Evolutionary conservation across 2,888 invertebrate species (phyloP), one percentile per base, ranked within the genome.

Genomic region (Agrochola lychnidis): DNA sequence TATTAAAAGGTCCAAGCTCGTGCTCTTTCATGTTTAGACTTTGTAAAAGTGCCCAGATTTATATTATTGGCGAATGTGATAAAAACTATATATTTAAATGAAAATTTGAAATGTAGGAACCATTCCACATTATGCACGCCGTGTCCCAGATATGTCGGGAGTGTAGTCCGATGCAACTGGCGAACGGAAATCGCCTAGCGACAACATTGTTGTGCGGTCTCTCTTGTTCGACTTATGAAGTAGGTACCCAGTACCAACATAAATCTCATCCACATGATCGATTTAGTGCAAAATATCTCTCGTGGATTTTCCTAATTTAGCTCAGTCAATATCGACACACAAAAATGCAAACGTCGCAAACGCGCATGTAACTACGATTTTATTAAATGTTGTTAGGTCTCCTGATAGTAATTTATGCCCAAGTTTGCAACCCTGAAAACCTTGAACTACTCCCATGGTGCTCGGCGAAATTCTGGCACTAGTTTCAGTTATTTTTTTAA

Each of bases 181-280:
- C 87, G 89, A 95, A 93, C 96, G 96, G 96, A 96, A 96, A 95
- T 96, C 95, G 94, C 92, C 91, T 92, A 90, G 94, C 93, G 96
- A 95, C 96, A 94, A 96, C 95, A 95, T 95, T 96, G 96, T 95
- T 94, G 92, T 93, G 90, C 91, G 92, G 91, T 92, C 90, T 93
- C 90, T 88, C 91, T 87, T 88, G 89, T 91, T 90, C 87, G 82
- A 87, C 88, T 88, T 87, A 88, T 84, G 81, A 88, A 87, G 78
- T 83, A 73, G 73, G 30, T 70, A 68, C 83, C 51, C 36, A 51
- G 7, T 73, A 78, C 78, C 70, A 80, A 79, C 64, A 68, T 81
- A 78, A 82, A 70, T 70, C 76, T 71, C 82, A 79, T 83, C 74
- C 69, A 81, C 74, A 69, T 70, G 63, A 84, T 78, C 70, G 66